A percentile compares a stretch with the other conserved stretches of the same genome.
These are phyloP conservation scores for Dendronephthya gigantea DNA, from an alignment of 64 coral and sea anemone species.

Conservation along the genomic window DNA sequence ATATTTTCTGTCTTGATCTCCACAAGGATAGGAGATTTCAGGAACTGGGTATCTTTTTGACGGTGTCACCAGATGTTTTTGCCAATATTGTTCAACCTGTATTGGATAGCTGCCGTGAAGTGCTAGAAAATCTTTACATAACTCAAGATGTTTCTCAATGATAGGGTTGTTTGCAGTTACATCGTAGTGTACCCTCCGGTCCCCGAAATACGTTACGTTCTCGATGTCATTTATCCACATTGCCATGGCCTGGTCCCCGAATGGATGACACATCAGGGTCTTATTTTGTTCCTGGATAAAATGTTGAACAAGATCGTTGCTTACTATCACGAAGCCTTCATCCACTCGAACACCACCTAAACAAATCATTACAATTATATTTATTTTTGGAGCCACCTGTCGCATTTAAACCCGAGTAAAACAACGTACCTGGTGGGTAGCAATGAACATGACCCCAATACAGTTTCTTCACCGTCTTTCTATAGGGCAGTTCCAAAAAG, in stretches of 20 bases:
- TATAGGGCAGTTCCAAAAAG: slow-evolving; percentile 52
- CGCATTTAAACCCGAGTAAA: background rate
- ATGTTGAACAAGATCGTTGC: slow-evolving; percentile 48
- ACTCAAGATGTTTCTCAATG: slow-evolving; percentile 39
- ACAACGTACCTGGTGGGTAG: background rate
- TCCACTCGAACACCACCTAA: slow-evolving; percentile 51
- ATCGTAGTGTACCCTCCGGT: slow-evolving; percentile 59
- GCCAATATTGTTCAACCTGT: slow-evolving; percentile 63
- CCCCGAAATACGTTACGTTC: slow-evolving; percentile 60
- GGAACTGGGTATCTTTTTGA: background rate
- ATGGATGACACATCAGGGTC: slow-evolving; percentile 73
- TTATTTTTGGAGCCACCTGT: too few relatives aligned
- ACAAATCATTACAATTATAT: too few relatives aligned
- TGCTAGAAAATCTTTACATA: slow-evolving; percentile 54
- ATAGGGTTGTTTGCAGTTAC: slow-evolving; percentile 53
- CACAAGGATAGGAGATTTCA: background rate
- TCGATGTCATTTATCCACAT: slow-evolving; percentile 78
- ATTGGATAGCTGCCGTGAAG: slow-evolving; percentile 76
- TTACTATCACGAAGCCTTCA: slow-evolving; percentile 73
- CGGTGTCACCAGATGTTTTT: background rate
- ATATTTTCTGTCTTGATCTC: background rate
- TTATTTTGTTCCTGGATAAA: slow-evolving; percentile 52
- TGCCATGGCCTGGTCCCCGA: slow-evolving; percentile 77
- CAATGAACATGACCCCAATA: slow-evolving; percentile 92
- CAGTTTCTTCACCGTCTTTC: slow-evolving; percentile 29